phyloP scores from a whole-genome alignment of 2,113 vertebrate genomes.

The Procapra przewalskii region DNA sequence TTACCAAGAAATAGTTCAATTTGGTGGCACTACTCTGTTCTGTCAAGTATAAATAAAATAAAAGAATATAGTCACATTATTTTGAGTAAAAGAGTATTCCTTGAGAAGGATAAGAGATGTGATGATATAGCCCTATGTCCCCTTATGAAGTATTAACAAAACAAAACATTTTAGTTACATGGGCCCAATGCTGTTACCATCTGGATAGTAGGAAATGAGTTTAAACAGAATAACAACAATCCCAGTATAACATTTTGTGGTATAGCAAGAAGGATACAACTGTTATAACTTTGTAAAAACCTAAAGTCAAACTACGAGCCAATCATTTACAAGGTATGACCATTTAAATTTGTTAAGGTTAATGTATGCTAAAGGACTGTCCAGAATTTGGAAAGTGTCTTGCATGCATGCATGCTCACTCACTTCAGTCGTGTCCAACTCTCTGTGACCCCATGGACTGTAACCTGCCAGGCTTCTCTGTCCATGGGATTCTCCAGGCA shows the following conservation, averaged over 20 bases:
- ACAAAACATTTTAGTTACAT: background rate
- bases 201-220: background rate
- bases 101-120: background rate
- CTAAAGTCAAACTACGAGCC: background rate
- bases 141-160: background rate
- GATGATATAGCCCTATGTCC: background rate
- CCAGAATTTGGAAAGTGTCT: background rate
- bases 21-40: constrained; percentile 15
- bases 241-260: background rate
- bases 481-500: background rate
- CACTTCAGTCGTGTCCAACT: background rate
- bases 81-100: background rate
- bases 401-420: background rate
- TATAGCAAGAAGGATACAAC: background rate
- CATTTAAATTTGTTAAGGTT: background rate
- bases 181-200: background rate
- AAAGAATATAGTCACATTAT: background rate
- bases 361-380: background rate
- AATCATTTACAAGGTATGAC: background rate
- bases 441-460: background rate
- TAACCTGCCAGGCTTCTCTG: background rate
- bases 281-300: background rate
- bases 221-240: background rate
- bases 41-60: constrained; percentile 64
- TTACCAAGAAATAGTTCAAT: constrained; percentile 62